Conservation (phyloP, 2,888 invertebrate species). For the Cerastis rubricosa region DNA sequence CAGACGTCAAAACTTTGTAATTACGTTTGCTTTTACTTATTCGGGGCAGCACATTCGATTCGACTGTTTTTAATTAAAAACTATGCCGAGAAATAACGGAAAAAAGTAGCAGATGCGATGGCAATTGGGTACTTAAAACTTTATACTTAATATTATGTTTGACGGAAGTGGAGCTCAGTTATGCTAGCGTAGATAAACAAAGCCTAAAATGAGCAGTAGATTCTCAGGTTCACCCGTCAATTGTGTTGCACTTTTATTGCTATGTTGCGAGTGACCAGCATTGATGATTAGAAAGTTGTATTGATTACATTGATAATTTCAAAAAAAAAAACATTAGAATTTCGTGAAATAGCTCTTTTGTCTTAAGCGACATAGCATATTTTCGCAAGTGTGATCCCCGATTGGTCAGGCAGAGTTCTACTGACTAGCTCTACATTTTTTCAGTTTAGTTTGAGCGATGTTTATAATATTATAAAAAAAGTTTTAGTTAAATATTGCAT, state of each 20-base stretch:
- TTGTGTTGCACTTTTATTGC: background rate
- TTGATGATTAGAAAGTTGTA: background rate
- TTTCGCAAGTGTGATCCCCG: background rate
- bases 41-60: background rate
- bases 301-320: background rate
- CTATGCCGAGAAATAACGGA: too few relatives aligned
- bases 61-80: background rate
- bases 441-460: background rate
- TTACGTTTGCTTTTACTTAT: background rate
- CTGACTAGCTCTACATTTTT: background rate
- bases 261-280: too few relatives aligned
- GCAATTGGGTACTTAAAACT: too few relatives aligned
- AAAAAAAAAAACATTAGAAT: too few relatives aligned
- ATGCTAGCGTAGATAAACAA: too few relatives aligned
- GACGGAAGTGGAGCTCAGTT: too few relatives aligned
- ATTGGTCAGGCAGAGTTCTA: background rate
- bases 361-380: background rate
- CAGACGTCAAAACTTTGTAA: slow-evolving; percentile 5
- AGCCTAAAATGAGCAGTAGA: slow-evolving; percentile 1
- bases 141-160: too few relatives aligned
- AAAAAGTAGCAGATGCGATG: too few relatives aligned
- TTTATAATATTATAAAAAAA: background rate
- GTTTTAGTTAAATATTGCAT: background rate
- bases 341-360: background rate
- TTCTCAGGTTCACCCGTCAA: background rate